phyloP scores from a whole-genome alignment of 2,797 vertebrate genomes.

The Enteromius thamalakanensis region DNA sequence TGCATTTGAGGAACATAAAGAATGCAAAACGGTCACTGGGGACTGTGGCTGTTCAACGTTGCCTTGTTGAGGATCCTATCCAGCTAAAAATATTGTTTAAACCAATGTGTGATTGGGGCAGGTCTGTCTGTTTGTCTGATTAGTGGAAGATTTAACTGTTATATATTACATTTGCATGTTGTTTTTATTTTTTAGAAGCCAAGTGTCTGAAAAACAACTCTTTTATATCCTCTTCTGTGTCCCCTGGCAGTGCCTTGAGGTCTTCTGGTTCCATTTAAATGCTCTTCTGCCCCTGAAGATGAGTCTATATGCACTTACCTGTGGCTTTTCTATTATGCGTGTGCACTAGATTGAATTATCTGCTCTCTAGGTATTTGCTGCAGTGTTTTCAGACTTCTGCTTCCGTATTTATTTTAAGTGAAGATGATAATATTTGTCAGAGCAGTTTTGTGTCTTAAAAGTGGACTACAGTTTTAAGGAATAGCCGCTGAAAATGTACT shows the following conservation, averaged over 20 bases:
- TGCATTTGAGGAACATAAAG: background rate
- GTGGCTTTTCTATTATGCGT: slow-evolving; percentile 25
- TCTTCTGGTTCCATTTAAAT: slow-evolving; percentile 14
- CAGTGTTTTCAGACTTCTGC: slow-evolving; percentile 9
- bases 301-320: slow-evolving; percentile 33
- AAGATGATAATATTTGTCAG: slow-evolving; percentile 4
- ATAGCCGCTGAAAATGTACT: background rate
- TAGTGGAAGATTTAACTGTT: background rate
- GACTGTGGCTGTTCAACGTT: no score
- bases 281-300: slow-evolving; percentile 20
- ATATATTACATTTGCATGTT: background rate
- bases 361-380: slow-evolving; percentile 20
- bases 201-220: background rate
- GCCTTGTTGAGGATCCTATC: background rate
- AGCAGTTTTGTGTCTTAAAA: background rate
- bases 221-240: background rate
- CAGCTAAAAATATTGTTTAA: background rate
- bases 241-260: background rate
- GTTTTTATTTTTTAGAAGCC: background rate
- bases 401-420: slow-evolving; percentile 26
- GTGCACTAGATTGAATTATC: slow-evolving; percentile 38
- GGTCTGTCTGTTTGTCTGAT: background rate
- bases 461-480: background rate
- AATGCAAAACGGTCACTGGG: background rate
- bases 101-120: background rate